These are phyloP conservation scores for Plebejus anna DNA, from an alignment of 2,888 invertebrate genomes.

Conservation along the genomic window DNA sequence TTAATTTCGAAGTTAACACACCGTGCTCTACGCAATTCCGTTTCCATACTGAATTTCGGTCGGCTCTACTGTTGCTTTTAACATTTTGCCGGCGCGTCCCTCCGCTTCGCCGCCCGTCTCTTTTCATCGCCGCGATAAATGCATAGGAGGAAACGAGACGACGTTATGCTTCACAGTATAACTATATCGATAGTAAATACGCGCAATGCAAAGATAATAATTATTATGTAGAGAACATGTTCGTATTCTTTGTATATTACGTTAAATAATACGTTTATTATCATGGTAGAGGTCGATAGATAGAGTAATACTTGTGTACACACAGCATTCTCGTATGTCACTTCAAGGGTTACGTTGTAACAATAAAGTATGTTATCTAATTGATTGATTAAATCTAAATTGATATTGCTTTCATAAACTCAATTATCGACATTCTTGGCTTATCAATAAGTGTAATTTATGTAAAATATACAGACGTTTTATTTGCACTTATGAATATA, in stretches of 20 bases:
- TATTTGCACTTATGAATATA: not conserved
- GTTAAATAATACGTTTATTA: conserved; percentile 33
- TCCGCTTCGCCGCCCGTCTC: conserved; percentile 56
- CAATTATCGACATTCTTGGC: not conserved
- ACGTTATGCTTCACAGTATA: conserved; percentile 42
- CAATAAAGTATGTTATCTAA: not conserved
- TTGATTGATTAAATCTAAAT: conserved; percentile 17
- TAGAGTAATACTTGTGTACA: not conserved
- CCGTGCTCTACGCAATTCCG: conserved; percentile 54
- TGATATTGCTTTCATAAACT: not conserved
- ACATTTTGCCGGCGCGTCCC: conserved; percentile 67
- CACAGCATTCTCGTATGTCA: not conserved
- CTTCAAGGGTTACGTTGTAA: not conserved
- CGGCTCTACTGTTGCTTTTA: conserved; percentile 75
- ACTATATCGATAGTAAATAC: conserved; percentile 36
- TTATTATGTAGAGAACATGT: conserved; percentile 35
- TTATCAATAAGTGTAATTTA: not conserved
- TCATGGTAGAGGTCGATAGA: conserved; percentile 35
- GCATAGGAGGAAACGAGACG: conserved; percentile 54
- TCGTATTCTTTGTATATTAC: conserved; percentile 28
- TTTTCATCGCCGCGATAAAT: conserved; percentile 48
- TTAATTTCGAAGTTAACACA: conserved; percentile 48
- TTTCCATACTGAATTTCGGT: conserved; percentile 72
- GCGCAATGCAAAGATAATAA: conserved; percentile 31
- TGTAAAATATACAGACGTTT: conserved; percentile 6